Evolutionary conservation across 2,113 vertebrate species (phyloP), one percentile per base, ranked within the genome.

Genomic region (Hystrix cristata): DNA sequence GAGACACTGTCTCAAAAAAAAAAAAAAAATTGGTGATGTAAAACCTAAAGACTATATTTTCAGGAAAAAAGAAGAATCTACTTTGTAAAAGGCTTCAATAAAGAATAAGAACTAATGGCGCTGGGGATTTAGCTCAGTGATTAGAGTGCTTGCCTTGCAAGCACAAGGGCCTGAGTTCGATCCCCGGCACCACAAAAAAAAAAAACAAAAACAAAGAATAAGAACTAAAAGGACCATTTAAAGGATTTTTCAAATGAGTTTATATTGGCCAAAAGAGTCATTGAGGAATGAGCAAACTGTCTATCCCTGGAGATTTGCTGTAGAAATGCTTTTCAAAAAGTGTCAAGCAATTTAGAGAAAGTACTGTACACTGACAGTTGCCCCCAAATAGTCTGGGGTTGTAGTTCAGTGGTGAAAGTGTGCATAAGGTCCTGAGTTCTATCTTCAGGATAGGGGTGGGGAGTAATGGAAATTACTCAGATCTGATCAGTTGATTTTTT

Each of bases 311-410:
- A 84, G 25, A 85, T 87, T 11, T 94, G 3, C 87, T 53, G 18
- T 95, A 90, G 69, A 97, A 97, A 82, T 95, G 46, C 12, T 81
- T 97, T 93, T 96, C 23, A 59, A 51, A 86, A 64, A 89, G 60
- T 60, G 34, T 55, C 64, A 64, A 67, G 69, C 51, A 92, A 15
- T 91, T 79, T 72, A 95, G 48, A 84, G 62, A 87, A 88, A 91
- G 87, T 94, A 46, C 16, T 92, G 9, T 21, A 74, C 14, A 76
- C 81, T 65, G 15, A 55, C 87, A 90, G 85, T 85, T 62, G 96
- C 53, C 64, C 29, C 43, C 46, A 94, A 80, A 27, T 87, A 64
- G n/a, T 14, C 14, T 18, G 15, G 64, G 27, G 34, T 53, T 27
- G 21, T 87, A 55, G 7, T 51, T 55, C 48, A 69, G 65, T 71